Percentiles rank a stretch among this genome's conserved stretches.
Evolutionary conservation across 2,888 invertebrate genomes (phyloP).

Genomic region (Congeria kusceri): DNA sequence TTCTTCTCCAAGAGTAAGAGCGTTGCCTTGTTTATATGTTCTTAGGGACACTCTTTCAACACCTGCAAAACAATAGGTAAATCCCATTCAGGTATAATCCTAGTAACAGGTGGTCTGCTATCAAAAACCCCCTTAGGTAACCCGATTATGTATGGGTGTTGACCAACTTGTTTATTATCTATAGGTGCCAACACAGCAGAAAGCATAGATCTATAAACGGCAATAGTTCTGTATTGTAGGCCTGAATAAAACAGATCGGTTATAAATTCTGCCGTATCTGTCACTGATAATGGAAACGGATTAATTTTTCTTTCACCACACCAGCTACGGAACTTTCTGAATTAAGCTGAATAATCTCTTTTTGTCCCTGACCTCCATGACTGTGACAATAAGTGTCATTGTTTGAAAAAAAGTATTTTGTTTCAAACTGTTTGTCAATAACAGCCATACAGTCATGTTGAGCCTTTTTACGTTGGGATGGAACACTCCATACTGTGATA

Average conservation of each 20-base stretch:
- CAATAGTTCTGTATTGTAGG: conserved; percentile 15
- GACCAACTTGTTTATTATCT: conserved; percentile 2
- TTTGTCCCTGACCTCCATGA: conserved; percentile 28
- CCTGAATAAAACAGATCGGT: conserved; percentile 5
- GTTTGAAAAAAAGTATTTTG: conserved; percentile 17
- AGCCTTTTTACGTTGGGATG: conserved; percentile 18
- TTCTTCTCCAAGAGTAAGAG: conserved; percentile 11
- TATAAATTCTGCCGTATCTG: conserved; percentile 18
- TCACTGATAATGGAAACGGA: conserved; percentile 8
- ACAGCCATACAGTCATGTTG: conserved; percentile 30
- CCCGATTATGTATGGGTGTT: conserved; percentile 14
- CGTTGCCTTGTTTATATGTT: background rate
- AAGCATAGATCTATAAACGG: conserved; percentile 18
- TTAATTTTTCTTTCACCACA: conserved; percentile 5
- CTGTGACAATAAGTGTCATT: conserved; percentile 17
- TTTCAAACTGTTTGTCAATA: conserved; percentile 21
- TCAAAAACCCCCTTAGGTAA: conserved; percentile 1
- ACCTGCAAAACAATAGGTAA: conserved; percentile 14
- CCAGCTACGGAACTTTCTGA: conserved; percentile 6
- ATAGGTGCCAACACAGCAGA: conserved; percentile 10
- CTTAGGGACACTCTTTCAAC: background rate
- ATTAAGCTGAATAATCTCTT: conserved; percentile 17
- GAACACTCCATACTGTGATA: conserved; percentile 1
- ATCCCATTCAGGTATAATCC: conserved; percentile 16
- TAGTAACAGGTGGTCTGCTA: conserved; percentile 12